These are phyloP conservation scores for Druceiella hillmani DNA, from an alignment of 2,888 invertebrate genomes.

Conservation along the genomic window DNA sequence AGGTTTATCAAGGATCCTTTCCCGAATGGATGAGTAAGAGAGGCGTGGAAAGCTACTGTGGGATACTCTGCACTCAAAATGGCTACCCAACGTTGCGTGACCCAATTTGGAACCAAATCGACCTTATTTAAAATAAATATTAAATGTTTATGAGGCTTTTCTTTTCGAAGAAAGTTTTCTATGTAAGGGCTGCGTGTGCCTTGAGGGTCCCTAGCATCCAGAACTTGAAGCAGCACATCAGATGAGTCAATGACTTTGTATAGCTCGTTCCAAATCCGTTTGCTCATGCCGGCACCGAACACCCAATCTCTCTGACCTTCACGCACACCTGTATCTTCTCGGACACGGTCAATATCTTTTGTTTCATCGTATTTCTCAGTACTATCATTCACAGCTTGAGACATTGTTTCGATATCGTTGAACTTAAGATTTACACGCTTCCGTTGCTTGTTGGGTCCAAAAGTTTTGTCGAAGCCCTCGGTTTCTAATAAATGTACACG, in stretches of 20 bases:
- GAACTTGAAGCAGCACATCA: constrained; percentile 91
- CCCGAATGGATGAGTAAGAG: constrained; percentile 96
- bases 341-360: constrained; percentile 79
- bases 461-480: constrained; percentile 89
- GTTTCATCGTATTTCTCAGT: constrained; percentile 72
- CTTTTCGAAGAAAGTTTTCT: constrained; percentile 85
- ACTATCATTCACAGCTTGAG: constrained; percentile 64
- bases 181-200: constrained; percentile 93
- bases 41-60: constrained; percentile 97
- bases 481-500: constrained; percentile 94
- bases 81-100: constrained; percentile 96
- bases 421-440: constrained; percentile 81
- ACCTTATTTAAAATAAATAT: constrained; percentile 97
- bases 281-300: constrained; percentile 93
- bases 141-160: constrained; percentile 95
- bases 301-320: constrained; percentile 88
- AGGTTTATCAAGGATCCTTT: constrained; percentile 97
- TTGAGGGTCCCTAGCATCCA: constrained; percentile 96
- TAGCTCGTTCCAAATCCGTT: constrained; percentile 97
- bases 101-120: constrained; percentile 95
- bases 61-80: constrained; percentile 93
- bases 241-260: constrained; percentile 99
- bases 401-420: constrained; percentile 72
- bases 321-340: constrained; percentile 75
- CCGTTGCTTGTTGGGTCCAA: constrained; percentile 90